A percentile compares a stretch with the other conserved stretches of the same genome.
Conservation (phyloP, 2,113 vertebrate genomes). For the Platanista minor region DNA sequence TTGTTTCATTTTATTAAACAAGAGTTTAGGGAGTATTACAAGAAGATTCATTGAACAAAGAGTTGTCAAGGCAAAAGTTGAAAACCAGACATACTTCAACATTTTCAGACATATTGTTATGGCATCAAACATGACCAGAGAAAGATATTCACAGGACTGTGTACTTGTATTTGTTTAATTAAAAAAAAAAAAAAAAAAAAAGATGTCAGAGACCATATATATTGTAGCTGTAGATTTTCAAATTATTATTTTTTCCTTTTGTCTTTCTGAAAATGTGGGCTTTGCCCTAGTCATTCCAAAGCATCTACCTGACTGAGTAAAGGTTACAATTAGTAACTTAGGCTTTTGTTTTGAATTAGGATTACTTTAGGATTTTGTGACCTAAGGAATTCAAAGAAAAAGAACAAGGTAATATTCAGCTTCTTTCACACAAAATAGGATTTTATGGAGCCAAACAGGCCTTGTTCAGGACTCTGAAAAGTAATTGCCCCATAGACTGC, state of each 20-base stretch:
- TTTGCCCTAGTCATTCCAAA: neutral
- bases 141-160: neutral
- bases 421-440: neutral
- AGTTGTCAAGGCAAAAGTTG: neutral
- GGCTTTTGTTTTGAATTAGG: neutral
- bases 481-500: neutral
- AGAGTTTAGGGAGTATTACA: neutral
- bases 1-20: constrained; percentile 41
- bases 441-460: neutral
- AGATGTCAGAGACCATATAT: neutral
- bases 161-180: neutral
- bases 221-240: neutral
- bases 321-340: neutral
- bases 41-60: constrained; percentile 1
- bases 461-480: neutral
- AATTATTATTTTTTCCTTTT: neutral
- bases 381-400: neutral
- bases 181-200: neutral
- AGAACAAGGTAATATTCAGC: neutral
- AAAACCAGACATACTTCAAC: neutral
- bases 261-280: neutral
- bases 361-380: neutral
- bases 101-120: neutral
- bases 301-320: neutral
- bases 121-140: neutral